Evolutionary conservation across 2,113 vertebrate genomes (phyloP).

Genomic region (Microcebus murinus): DNA sequence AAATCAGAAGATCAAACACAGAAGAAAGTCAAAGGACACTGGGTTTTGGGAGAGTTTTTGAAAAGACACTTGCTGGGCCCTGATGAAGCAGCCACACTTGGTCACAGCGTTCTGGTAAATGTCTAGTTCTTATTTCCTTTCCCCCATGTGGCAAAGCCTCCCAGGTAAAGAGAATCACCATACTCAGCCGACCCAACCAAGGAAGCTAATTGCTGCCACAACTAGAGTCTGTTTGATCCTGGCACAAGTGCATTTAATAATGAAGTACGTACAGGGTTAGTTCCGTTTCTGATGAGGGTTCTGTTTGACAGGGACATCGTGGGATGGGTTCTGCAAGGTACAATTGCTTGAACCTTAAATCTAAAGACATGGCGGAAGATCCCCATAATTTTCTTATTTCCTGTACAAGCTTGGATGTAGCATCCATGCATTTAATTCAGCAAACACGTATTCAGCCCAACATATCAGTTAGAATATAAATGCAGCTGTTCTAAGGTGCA

Average conservation of each 20-base stretch:
- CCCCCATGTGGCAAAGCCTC: not conserved
- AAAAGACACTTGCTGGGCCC: not conserved
- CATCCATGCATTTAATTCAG: not conserved
- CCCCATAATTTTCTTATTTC: not conserved
- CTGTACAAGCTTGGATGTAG: not conserved
- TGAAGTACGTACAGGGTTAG: not conserved
- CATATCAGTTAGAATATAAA: not conserved
- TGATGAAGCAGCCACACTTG: not conserved
- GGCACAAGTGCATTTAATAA: not conserved
- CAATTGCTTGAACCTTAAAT: not conserved
- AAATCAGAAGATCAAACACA: slow-evolving; percentile 11
- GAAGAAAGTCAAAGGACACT: not conserved
- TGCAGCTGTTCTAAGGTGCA: not conserved
- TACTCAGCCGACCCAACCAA: not conserved
- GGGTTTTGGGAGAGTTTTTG: not conserved
- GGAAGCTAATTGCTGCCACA: not conserved
- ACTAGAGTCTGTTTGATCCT: not conserved
- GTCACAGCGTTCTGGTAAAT: not conserved
- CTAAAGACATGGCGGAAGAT: not conserved
- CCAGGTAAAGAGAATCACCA: not conserved
- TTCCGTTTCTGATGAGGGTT: not conserved
- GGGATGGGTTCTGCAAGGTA: not conserved
- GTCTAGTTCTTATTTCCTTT: not conserved
- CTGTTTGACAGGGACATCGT: not conserved
- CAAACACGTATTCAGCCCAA: not conserved